Evolutionary conservation across 1,140 invertebrate genomes (phyloP).

Genomic region (Achatina immaculata): DNA sequence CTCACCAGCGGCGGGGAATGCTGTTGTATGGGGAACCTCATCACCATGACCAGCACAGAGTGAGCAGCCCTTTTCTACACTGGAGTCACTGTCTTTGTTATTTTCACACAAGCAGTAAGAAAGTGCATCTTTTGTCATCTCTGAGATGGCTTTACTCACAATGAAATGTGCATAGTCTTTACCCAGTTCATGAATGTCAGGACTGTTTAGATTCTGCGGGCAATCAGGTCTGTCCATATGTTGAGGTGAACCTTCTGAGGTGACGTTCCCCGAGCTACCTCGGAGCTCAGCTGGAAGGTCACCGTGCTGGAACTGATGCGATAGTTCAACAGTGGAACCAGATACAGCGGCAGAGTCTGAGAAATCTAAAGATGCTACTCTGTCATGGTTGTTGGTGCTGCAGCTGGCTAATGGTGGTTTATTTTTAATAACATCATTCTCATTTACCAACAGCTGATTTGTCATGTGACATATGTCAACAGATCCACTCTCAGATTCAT

Average conservation of each 20-base stretch:
- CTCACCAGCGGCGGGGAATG: not conserved
- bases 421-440: not conserved
- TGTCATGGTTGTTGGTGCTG: not conserved
- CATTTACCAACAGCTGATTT: not conserved
- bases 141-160: constrained; percentile 4
- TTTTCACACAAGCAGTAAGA: not conserved
- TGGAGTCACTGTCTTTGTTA: constrained; percentile 2
- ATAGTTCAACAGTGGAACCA: not conserved
- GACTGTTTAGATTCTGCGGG: not conserved
- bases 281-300: not conserved
- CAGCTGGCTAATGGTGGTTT: not conserved
- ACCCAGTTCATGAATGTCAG: constrained; percentile 6
- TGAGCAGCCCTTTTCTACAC: not conserved
- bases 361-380: not conserved
- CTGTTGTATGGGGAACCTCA: not conserved
- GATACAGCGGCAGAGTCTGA: not conserved
- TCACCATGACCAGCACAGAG: not conserved
- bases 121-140: not conserved
- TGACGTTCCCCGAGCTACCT: not conserved
- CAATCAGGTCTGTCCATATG: not conserved
- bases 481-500: not conserved
- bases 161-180: not conserved
- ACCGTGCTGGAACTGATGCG: too few relatives aligned
- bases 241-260: not conserved
- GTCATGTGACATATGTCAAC: not conserved